Conservation (phyloP, 2,113 vertebrate species). For the Corydoras maculifer region DNA sequence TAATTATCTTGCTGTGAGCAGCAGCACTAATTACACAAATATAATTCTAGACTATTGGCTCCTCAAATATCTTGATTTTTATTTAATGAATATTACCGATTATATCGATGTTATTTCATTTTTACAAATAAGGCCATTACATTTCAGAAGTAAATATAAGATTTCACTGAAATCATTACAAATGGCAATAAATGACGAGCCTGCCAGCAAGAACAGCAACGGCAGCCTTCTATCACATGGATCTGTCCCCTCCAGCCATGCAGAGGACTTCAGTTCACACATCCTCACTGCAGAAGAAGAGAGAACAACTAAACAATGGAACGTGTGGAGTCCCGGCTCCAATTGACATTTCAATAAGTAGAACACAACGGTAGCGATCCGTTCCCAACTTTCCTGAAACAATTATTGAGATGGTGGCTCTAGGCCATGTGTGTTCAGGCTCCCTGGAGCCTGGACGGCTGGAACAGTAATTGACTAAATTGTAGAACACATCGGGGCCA, state of each 20-base stretch:
- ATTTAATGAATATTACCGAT: no score
- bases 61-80: no score
- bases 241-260: neutral
- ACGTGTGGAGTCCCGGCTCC: conserved; percentile 70
- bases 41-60: no score
- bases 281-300: conserved; percentile 54
- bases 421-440: conserved; percentile 99
- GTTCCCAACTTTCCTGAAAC: conserved; percentile 96
- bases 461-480: conserved; percentile 99
- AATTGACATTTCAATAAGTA: conserved; percentile 99
- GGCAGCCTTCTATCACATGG: conserved; percentile 10
- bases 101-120: no score
- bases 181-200: neutral
- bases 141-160: no score
- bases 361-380: conserved; percentile 98
- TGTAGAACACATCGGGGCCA: conserved; percentile 97
- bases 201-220: neutral
- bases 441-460: conserved; percentile 99
- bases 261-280: conserved; percentile 62
- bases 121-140: no score
- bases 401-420: conserved; percentile 99
- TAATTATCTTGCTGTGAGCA: no score
- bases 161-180: neutral
- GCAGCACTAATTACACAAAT: no score
- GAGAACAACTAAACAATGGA: conserved; percentile 36